Evolutionary conservation across 2,113 vertebrate species (phyloP).

Genomic region (Gulo gulo): DNA sequence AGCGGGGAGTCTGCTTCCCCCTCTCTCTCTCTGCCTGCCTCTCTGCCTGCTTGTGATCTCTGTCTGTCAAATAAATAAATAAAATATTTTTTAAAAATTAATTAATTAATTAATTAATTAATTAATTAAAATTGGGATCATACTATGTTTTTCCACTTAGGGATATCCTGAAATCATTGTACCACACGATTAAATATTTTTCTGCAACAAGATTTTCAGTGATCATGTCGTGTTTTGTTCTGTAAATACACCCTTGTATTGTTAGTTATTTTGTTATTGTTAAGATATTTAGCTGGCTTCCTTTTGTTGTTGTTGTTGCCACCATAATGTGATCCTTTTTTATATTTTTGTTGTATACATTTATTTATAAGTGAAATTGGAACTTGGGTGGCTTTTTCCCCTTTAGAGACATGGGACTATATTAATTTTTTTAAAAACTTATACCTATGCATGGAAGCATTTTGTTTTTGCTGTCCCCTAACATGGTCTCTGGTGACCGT

Average conservation of each 20-base stretch:
- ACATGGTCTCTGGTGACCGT: neutral
- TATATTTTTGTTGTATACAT: neutral
- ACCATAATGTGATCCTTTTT: neutral
- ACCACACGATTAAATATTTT: conserved; percentile 29
- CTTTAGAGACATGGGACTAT: neutral
- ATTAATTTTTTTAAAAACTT: neutral
- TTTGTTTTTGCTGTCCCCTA: neutral
- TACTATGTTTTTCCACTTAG: neutral
- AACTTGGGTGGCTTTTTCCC: neutral
- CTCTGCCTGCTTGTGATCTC: too few species aligned
- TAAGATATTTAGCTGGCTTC: neutral
- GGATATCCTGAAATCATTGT: conserved; percentile 10
- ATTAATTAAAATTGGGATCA: neutral
- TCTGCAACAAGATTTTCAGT: conserved; percentile 2
- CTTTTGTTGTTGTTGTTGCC: neutral
- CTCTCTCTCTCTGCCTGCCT: too few species aligned
- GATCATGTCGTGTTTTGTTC: neutral
- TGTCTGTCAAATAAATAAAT: too few species aligned
- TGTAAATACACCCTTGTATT: neutral
- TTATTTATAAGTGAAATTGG: neutral
- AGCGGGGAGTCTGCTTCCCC: too few species aligned
- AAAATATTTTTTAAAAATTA: too few species aligned
- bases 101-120: too few species aligned
- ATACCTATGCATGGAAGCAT: neutral
- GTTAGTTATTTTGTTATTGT: neutral